Evolutionary conservation across 1,140 invertebrate species (phyloP).

Genomic region (Halesus radiatus): DNA sequence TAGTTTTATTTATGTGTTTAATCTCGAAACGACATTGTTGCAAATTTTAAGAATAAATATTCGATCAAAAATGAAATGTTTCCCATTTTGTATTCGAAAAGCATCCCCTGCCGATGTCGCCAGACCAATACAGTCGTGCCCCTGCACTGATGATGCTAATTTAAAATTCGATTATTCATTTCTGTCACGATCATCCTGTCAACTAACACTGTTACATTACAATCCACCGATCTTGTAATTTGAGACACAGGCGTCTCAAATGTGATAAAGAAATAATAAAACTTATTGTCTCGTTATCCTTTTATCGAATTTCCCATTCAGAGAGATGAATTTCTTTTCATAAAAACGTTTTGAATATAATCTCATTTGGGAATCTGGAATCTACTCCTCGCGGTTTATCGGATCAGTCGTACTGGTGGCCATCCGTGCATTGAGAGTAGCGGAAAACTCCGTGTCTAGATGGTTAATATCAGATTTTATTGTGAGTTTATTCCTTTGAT

Average conservation of each 20-base stretch:
- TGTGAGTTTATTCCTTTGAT: constrained; percentile 58
- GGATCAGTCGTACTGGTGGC: constrained; percentile 21
- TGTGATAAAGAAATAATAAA: constrained; percentile 17
- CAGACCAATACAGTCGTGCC: constrained; percentile 29
- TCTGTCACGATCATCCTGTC: constrained; percentile 16
- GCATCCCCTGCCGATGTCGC: neutral
- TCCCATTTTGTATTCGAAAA: neutral
- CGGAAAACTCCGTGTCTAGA: constrained; percentile 46
- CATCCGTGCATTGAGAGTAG: constrained; percentile 41
- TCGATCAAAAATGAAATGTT: neutral
- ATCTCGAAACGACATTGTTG: too few species aligned
- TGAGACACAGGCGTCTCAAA: neutral
- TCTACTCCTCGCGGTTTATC: constrained; percentile 37
- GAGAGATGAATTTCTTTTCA: neutral
- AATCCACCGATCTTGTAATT: neutral
- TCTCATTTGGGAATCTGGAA: constrained; percentile 37
- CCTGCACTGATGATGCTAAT: constrained; percentile 36
- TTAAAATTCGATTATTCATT: constrained; percentile 42
- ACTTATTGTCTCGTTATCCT: constrained; percentile 27
- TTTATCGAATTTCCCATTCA: constrained; percentile 26
- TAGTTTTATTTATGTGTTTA: too few species aligned
- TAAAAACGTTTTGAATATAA: constrained; percentile 42
- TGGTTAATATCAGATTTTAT: constrained; percentile 57
- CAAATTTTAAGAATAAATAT: neutral
- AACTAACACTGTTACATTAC: constrained; percentile 16